Evolutionary conservation across 2,888 invertebrate species (phyloP), one percentile per base, ranked within the genome.

Genomic region (Lymantria monacha): DNA sequence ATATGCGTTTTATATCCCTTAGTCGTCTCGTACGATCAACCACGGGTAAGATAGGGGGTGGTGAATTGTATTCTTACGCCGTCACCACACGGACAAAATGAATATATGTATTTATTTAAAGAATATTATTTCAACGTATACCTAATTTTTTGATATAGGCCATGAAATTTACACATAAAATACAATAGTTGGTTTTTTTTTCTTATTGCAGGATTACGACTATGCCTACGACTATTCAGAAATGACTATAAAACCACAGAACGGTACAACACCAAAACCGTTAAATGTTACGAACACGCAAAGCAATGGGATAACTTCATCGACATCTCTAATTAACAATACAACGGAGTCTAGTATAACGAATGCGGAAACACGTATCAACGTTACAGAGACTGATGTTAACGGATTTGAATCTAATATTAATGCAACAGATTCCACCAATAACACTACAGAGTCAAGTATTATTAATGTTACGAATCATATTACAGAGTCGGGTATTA

Each of bases 211-310:
- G 95, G 94, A 94, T 73, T 95, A 94, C 63, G 95, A 95, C 81
- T 95, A 95, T 72, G 93, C 93, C 46, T 95, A 95, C 74, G 95
- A 95, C 76, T 95, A 95, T 69, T 90, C 94, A 5, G 95, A 95
- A 70, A 93, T 95, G 80, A 95, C 95, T 14, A 87, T 94, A 70
- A 95, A 94, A 83, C 95, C 95, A 30, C 81, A 80, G 59, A 84
- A 82, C 69, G 83, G 85, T 57, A 86, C 85, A 42, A 87, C 88
- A 54, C 72, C 78, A 42, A 89, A 83, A 76, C 90, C 91, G 67
- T 72, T 80, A 71, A 86, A 82, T 57, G 63, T 60, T 54, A 76
- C 80, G 41, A 79, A 54, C 43, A 56, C 74, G 36, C 63, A 64
- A 61, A 70, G 72, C 57, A 81, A 78, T 61, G 69, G 62, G 38